Percentiles rank a stretch among this genome's conserved stretches.
Conservation (phyloP, 2,888 invertebrate genomes). For the Idaea straminata region DNA sequence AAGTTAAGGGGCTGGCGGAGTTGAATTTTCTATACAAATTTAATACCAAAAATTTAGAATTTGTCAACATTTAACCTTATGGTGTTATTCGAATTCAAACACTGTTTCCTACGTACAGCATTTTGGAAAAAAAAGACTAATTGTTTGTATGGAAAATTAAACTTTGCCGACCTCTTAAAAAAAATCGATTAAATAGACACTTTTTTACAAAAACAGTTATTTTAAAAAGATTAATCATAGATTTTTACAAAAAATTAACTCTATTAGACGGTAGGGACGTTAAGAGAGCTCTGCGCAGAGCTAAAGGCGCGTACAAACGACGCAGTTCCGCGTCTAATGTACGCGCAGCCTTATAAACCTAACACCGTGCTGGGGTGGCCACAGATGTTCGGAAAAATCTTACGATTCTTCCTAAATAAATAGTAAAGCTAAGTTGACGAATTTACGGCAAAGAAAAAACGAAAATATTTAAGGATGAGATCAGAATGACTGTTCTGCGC, state of each 20-base stretch:
- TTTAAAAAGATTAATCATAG: not conserved
- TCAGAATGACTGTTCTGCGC: slow-evolving; percentile 15
- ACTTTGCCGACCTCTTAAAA: too few relatives aligned
- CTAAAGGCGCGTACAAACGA: not conserved
- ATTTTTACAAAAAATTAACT: too few relatives aligned
- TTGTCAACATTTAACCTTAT: too few relatives aligned
- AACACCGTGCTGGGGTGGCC: not conserved
- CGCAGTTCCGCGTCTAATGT: not conserved
- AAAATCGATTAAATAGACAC: too few relatives aligned
- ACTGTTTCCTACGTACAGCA: too few relatives aligned
- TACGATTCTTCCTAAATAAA: not conserved
- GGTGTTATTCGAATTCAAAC: too few relatives aligned
- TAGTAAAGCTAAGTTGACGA: not conserved
- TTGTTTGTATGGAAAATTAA: too few relatives aligned
- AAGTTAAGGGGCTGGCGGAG: too few relatives aligned
- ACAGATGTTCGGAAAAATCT: not conserved
- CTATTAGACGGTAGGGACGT: too few relatives aligned
- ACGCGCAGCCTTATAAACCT: not conserved
- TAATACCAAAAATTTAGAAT: not conserved
- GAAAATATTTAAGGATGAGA: not conserved
- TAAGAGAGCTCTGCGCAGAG: not conserved
- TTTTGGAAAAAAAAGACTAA: too few relatives aligned
- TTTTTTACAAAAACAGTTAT: too few relatives aligned
- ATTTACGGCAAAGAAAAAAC: not conserved
- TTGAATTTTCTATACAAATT: not conserved